These are phyloP conservation scores for Caenorhabditis becei DNA, from an alignment of 2,888 invertebrate species.

Conservation along the genomic window DNA sequence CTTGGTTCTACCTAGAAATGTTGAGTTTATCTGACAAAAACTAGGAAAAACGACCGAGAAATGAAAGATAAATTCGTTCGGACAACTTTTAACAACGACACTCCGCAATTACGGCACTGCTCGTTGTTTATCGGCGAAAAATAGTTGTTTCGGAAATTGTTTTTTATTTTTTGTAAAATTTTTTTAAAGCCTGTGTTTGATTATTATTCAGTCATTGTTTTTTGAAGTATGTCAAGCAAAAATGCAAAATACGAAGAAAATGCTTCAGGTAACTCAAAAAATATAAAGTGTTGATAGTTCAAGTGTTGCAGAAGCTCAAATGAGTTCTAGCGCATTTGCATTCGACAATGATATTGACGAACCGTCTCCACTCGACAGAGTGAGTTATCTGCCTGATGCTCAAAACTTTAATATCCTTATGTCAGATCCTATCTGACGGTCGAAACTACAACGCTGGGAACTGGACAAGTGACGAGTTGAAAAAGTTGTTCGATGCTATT, in stretches of 20 bases:
- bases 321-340: slow-evolving; percentile 12
- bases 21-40: neutral
- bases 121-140: slow-evolving; percentile 36
- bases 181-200: neutral
- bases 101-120: slow-evolving; percentile 39
- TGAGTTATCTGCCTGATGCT: no score
- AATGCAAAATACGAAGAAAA: neutral
- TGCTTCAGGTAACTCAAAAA: neutral
- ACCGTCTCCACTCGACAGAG: slow-evolving; percentile 38
- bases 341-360: slow-evolving; percentile 16
- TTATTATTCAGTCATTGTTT: neutral
- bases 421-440: slow-evolving; percentile 50
- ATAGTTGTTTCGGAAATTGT: neutral
- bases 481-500: slow-evolving; percentile 43
- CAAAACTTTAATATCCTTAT: no score
- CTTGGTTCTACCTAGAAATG: slow-evolving; percentile 46
- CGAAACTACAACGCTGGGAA: slow-evolving; percentile 56
- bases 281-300: neutral
- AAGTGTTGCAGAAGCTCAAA: neutral
- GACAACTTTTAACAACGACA: slow-evolving; percentile 50
- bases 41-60: slow-evolving; percentile 1
- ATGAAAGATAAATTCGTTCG: slow-evolving; percentile 10
- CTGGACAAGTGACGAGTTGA: slow-evolving; percentile 61
- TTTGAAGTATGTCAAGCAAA: neutral
- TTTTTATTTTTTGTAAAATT: neutral